phyloP scores from a whole-genome alignment of 2,888 invertebrate species.

The Cephus pulcher region DNA sequence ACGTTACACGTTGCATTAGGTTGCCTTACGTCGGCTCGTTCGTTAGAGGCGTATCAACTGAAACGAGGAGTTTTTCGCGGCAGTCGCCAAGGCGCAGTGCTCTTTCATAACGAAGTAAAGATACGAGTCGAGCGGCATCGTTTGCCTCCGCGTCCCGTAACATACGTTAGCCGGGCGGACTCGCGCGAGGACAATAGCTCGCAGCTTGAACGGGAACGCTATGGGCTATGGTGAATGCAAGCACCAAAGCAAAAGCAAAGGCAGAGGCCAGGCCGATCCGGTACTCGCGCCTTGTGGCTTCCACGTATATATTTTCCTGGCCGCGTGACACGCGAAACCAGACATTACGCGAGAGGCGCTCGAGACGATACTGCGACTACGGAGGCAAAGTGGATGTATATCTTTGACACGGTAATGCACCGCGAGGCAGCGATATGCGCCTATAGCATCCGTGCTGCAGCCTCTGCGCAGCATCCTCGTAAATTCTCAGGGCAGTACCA shows the following conservation, averaged over 20 bases:
- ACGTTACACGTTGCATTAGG: background rate
- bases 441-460: background rate
- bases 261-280: background rate
- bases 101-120: slow-evolving; percentile 20
- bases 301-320: background rate
- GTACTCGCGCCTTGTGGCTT: background rate
- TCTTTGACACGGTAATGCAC: slow-evolving; percentile 9
- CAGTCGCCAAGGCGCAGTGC: background rate
- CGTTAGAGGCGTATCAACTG: background rate
- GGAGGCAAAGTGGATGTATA: slow-evolving; percentile 2
- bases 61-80: background rate
- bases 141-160: background rate
- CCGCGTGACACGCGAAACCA: slow-evolving; percentile 1
- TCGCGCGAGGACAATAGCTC: background rate
- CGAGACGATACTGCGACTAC: background rate
- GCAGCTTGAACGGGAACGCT: background rate
- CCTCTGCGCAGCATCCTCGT: background rate
- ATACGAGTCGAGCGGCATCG: slow-evolving; percentile 13
- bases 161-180: background rate
- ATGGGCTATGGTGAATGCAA: background rate
- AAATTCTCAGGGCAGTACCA: background rate
- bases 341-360: background rate
- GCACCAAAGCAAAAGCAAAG: background rate
- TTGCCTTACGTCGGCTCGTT: background rate
- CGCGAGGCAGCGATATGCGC: background rate